phyloP scores from a whole-genome alignment of 2,888 invertebrate species.

The Noctua comes region DNA sequence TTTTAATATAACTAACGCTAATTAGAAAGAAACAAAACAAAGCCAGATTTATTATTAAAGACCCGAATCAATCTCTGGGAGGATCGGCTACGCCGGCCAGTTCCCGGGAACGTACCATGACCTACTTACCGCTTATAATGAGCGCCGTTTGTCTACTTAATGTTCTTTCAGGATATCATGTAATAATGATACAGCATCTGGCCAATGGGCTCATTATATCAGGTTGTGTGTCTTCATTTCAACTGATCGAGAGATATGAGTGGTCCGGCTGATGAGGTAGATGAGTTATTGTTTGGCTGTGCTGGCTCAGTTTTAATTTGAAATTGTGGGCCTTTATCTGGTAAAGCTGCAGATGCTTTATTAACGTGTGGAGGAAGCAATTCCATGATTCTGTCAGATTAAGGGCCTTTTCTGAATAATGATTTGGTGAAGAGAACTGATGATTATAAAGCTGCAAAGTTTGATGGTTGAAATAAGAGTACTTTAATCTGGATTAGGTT shows the following conservation, averaged over 20 bases:
- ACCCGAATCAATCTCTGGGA: slow-evolving; percentile 57
- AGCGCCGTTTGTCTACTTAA: slow-evolving; percentile 85
- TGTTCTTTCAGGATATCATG: slow-evolving; percentile 84
- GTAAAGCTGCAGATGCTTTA: background rate
- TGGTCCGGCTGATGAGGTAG: slow-evolving; percentile 21
- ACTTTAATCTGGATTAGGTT: background rate
- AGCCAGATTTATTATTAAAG: slow-evolving; percentile 61
- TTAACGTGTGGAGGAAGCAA: too few relatives aligned
- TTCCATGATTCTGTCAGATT: background rate
- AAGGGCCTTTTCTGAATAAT: background rate
- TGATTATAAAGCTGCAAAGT: background rate
- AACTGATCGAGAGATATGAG: slow-evolving; percentile 83
- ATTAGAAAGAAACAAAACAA: slow-evolving; percentile 59
- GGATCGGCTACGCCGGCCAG: slow-evolving; percentile 37
- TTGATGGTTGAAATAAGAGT: background rate
- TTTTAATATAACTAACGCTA: slow-evolving; percentile 58
- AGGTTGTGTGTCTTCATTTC: slow-evolving; percentile 80
- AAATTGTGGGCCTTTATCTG: background rate
- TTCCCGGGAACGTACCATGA: slow-evolving; percentile 43
- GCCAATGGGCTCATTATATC: slow-evolving; percentile 81
- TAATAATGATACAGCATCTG: slow-evolving; percentile 86
- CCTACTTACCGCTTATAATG: slow-evolving; percentile 79
- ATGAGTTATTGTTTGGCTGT: slow-evolving; percentile 13
- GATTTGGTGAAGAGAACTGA: background rate
- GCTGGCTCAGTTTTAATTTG: slow-evolving; percentile 16